Percentiles rank a stretch among this genome's conserved stretches.
Evolutionary conservation across 30 jellyfish, hydroid and myxozoan genomes (phyloP).

Genomic region (Calvadosia cruxmelitensis): DNA sequence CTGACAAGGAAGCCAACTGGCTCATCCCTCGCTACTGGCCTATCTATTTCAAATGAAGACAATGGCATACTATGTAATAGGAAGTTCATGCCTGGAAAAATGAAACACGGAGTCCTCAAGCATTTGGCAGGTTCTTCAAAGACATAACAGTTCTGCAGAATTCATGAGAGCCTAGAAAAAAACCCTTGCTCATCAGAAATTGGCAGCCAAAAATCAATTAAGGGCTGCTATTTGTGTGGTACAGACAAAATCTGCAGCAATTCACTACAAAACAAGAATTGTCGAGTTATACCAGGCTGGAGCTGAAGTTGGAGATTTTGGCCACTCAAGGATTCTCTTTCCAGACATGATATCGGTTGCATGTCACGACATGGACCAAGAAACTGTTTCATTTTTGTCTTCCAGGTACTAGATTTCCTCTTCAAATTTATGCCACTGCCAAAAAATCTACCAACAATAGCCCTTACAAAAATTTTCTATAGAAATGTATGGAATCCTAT

Average conservation of each 20-base stretch:
- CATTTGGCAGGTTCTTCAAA: not conserved
- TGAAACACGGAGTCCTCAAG: not conserved
- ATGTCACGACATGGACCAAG: not conserved
- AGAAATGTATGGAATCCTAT: too few relatives aligned
- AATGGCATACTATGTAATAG: too few relatives aligned
- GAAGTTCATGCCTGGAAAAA: not conserved
- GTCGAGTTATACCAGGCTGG: too few relatives aligned
- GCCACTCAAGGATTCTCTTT: constrained; percentile 3
- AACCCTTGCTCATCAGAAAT: not conserved
- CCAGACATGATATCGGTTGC: constrained; percentile 3
- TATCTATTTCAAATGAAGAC: too few relatives aligned
- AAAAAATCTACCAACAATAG: constrained; percentile 13
- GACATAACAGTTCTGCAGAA: not conserved
- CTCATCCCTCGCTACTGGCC: not conserved
- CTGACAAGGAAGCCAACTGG: not conserved
- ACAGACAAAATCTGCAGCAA: constrained; percentile 2
- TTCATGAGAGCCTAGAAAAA: not conserved
- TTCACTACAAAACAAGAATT: constrained; percentile 10
- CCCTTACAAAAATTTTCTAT: too few relatives aligned
- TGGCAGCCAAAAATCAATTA: constrained; percentile 8
- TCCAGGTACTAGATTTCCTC: constrained; percentile 3
- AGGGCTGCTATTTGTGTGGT: constrained; percentile 7
- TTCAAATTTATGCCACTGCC: constrained; percentile 1
- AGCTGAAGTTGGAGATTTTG: constrained; percentile 5
- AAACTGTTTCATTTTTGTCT: not conserved